These are phyloP conservation scores for Mycetomoellerius zeteki DNA, from an alignment of 1,140 invertebrate species.

Conservation along the genomic window DNA sequence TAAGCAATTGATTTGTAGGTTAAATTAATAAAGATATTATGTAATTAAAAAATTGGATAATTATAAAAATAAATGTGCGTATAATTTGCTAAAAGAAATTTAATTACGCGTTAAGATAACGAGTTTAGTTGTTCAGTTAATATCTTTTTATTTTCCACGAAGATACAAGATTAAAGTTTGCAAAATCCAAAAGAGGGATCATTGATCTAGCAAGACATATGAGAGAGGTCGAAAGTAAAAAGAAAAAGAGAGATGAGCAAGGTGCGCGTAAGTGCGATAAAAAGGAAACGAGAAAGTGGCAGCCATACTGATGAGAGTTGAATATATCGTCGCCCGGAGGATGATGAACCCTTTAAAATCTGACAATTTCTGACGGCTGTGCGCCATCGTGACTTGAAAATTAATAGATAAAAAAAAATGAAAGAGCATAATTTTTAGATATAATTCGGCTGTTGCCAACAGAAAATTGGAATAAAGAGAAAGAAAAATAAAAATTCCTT, in stretches of 20 bases:
- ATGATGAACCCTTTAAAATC: slow-evolving; percentile 17
- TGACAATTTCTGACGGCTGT: slow-evolving; percentile 12
- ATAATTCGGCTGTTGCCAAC: neutral
- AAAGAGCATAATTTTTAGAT: neutral
- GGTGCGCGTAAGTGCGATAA: neutral
- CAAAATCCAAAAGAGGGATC: slow-evolving; percentile 26
- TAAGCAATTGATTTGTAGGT: neutral
- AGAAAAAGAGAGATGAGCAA: slow-evolving; percentile 17
- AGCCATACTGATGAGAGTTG: slow-evolving; percentile 31
- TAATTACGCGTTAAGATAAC: neutral
- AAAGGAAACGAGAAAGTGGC: slow-evolving; percentile 32
- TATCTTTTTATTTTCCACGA: neutral
- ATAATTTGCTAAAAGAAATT: slow-evolving; percentile 18
- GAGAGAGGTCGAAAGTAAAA: neutral
- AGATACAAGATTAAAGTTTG: neutral
- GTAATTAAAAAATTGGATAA: neutral
- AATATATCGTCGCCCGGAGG: neutral
- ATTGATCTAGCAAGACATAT: neutral
- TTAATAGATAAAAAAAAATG: neutral
- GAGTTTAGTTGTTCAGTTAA: neutral
- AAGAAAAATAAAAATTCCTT: neutral
- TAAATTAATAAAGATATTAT: neutral
- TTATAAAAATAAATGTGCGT: neutral
- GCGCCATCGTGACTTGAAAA: neutral
- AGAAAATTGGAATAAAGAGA: neutral